Conservation (phyloP, 2,888 invertebrate species). For the Gymnoscelis rufifasciata region DNA sequence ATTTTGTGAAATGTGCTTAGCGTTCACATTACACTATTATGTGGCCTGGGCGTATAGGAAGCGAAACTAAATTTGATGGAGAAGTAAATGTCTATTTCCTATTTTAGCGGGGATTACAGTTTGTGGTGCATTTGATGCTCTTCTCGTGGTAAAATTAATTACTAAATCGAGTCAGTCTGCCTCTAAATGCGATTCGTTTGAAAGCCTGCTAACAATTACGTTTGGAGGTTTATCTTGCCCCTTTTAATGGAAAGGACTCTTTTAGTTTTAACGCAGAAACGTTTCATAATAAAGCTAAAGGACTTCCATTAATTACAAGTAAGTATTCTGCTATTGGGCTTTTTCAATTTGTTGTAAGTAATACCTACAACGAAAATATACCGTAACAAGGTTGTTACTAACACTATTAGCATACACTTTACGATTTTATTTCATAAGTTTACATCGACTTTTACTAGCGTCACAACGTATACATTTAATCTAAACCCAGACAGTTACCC, state of each 20-base stretch:
- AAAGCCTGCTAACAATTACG: slow-evolving; percentile 50
- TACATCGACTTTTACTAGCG: no score
- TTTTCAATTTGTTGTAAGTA: no score
- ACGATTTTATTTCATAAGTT: no score
- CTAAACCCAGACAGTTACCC: neutral
- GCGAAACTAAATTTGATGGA: slow-evolving; percentile 72
- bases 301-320: no score
- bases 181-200: slow-evolving; percentile 55
- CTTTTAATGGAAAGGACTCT: neutral
- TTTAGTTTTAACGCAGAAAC: no score
- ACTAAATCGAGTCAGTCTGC: slow-evolving; percentile 71
- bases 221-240: slow-evolving; percentile 30
- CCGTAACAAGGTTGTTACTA: no score
- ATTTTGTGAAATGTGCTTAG: neutral
- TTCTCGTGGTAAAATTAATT: slow-evolving; percentile 75
- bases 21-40: slow-evolving; percentile 50
- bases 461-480: no score
- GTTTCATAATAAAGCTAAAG: no score
- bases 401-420: no score
- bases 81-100: slow-evolving; percentile 71
- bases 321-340: no score
- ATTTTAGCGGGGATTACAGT: slow-evolving; percentile 77
- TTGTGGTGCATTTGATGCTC: slow-evolving; percentile 75
- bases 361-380: no score
- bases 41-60: slow-evolving; percentile 59